phyloP scores from a whole-genome alignment of 2,888 invertebrate species.

The Gymnoscelis rufifasciata region DNA sequence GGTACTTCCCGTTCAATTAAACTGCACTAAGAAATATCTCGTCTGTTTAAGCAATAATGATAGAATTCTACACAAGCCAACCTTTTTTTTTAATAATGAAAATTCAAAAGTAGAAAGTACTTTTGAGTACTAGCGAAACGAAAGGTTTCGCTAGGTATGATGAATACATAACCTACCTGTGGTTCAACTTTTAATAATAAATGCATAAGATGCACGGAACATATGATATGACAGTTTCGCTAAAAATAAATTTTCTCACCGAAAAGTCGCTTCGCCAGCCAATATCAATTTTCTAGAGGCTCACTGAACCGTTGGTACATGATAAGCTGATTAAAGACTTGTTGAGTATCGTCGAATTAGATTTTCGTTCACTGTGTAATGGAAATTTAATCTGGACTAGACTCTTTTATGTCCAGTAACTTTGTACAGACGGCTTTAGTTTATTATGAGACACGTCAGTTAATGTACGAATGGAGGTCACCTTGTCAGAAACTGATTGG shows the following conservation, averaged over 20 bases:
- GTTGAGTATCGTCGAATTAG: slow-evolving; percentile 11
- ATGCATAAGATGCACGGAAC: too few species aligned
- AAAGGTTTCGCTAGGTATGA: too few species aligned
- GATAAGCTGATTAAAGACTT: slow-evolving; percentile 13
- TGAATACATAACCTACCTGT: too few species aligned
- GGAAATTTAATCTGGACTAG: slow-evolving; percentile 8
- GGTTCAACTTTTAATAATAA: neutral
- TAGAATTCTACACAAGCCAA: too few species aligned
- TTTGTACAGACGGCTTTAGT: neutral
- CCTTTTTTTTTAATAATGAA: too few species aligned
- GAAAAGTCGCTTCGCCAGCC: slow-evolving; percentile 13
- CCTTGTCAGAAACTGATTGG: neutral
- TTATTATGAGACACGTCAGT: neutral
- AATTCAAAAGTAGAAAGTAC: too few species aligned
- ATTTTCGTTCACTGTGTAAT: slow-evolving; percentile 12
- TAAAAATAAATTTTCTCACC: slow-evolving; percentile 9
- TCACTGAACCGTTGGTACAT: slow-evolving; percentile 11
- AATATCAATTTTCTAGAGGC: slow-evolving; percentile 17
- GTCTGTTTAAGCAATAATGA: too few species aligned
- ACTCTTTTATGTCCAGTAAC: slow-evolving; percentile 2
- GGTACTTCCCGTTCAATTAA: too few species aligned
- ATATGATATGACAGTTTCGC: neutral
- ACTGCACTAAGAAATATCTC: too few species aligned
- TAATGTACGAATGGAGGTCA: slow-evolving; percentile 2
- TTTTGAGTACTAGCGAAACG: too few species aligned